phyloP scores from a whole-genome alignment of 2,888 invertebrate genomes.

The Tachystola acroxantha region DNA sequence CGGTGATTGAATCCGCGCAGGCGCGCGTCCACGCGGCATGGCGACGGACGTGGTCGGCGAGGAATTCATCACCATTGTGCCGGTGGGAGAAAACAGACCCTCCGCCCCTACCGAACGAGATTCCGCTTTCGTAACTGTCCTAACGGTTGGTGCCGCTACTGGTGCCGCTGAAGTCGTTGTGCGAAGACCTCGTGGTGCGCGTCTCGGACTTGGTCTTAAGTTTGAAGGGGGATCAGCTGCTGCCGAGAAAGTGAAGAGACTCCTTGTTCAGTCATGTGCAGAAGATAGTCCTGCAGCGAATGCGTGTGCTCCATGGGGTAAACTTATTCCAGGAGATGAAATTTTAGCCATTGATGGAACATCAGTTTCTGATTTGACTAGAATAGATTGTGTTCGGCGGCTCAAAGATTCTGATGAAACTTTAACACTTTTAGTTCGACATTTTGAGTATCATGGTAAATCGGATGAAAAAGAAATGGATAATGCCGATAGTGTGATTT shows the following conservation, averaged over 20 bases:
- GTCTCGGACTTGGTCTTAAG: slow-evolving; percentile 93
- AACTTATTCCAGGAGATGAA: slow-evolving; percentile 91
- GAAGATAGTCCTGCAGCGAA: slow-evolving; percentile 93
- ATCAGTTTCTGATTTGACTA: slow-evolving; percentile 87
- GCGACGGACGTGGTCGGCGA: slow-evolving; percentile 65
- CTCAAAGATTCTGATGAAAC: slow-evolving; percentile 92
- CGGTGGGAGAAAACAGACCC: slow-evolving; percentile 72
- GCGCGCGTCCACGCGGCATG: slow-evolving; percentile 60
- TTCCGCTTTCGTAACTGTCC: slow-evolving; percentile 78
- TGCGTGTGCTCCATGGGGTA: slow-evolving; percentile 89
- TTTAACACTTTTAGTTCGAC: slow-evolving; percentile 85
- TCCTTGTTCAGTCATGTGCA: slow-evolving; percentile 94
- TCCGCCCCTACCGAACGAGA: slow-evolving; percentile 31
- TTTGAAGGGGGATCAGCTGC: slow-evolving; percentile 94
- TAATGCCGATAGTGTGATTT: slow-evolving; percentile 33
- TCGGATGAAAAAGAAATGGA: slow-evolving; percentile 47
- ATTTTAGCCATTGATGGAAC: slow-evolving; percentile 90
- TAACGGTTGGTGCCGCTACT: slow-evolving; percentile 72
- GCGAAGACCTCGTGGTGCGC: slow-evolving; percentile 91
- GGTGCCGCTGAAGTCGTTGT: slow-evolving; percentile 87
- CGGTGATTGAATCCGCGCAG: slow-evolving; percentile 34
- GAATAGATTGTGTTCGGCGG: slow-evolving; percentile 91
- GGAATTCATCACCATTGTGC: slow-evolving; percentile 79
- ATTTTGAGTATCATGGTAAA: slow-evolving; percentile 63
- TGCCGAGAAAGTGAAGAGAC: slow-evolving; percentile 86